Conservation (phyloP, 2,113 vertebrate species). For the Prunella himalayana region DNA sequence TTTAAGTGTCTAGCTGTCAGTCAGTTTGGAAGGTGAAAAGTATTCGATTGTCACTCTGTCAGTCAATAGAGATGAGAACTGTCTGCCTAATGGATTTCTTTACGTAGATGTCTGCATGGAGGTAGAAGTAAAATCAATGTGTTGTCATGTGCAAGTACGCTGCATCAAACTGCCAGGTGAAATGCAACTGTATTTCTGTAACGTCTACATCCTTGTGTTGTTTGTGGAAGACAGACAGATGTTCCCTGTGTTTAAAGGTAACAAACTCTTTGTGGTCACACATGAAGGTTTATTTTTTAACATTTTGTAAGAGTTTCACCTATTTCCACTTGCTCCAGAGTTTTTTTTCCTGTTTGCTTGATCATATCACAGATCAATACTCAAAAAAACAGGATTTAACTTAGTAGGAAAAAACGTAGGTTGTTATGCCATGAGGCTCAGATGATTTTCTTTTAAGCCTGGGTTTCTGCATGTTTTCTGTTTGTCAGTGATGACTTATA, state of each 20-base stretch:
- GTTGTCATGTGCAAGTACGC: conserved; percentile 91
- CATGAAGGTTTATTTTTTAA: conserved; percentile 21
- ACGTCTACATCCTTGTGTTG: conserved; percentile 74
- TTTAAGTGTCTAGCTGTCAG: conserved; percentile 97
- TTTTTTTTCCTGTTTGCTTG: neutral
- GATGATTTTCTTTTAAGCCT: neutral
- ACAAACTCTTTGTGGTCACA: conserved; percentile 42
- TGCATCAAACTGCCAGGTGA: conserved; percentile 89
- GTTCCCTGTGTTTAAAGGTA: conserved; percentile 67
- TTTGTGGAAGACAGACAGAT: conserved; percentile 73
- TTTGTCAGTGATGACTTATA: neutral
- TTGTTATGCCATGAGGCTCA: neutral
- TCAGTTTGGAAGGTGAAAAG: conserved; percentile 93
- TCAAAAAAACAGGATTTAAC: neutral
- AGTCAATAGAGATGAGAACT: conserved; percentile 98
- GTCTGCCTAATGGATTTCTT: conserved; percentile 99
- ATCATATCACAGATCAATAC: neutral
- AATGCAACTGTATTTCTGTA: conserved; percentile 82
- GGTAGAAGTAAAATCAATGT: conserved; percentile 98
- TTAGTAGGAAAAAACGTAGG: neutral
- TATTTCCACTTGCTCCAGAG: neutral
- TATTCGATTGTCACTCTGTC: conserved; percentile 97
- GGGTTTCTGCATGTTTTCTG: neutral
- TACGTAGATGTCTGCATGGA: conserved; percentile 90
- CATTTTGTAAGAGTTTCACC: neutral